Conservation (phyloP, 2,888 invertebrate genomes). For the Ophion obscuratus region DNA sequence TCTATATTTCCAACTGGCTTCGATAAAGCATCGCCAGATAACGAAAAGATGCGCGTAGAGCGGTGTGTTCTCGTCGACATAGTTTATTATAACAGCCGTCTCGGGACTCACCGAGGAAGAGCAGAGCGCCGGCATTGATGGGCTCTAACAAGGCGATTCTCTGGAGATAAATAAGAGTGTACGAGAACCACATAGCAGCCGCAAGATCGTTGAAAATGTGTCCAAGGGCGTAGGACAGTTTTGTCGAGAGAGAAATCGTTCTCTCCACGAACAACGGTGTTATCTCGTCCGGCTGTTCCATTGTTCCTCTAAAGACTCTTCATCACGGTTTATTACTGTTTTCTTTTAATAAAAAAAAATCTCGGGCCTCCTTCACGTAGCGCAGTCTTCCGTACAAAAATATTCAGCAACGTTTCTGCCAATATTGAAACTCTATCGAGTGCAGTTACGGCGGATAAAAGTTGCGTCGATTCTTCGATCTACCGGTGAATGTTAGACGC, state of each 20-base stretch:
- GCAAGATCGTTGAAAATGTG: constrained; percentile 85
- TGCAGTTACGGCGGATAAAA: neutral
- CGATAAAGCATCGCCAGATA: neutral
- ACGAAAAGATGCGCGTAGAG: neutral
- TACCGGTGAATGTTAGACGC: neutral
- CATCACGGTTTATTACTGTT: neutral
- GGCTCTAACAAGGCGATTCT: constrained; percentile 79
- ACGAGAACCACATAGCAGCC: constrained; percentile 85
- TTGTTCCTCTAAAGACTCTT: constrained; percentile 48
- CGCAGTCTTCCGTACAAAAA: neutral
- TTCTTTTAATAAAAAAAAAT: neutral
- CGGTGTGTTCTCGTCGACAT: neutral
- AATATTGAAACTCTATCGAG: neutral
- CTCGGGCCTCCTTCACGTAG: too few species aligned
- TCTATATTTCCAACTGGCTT: neutral
- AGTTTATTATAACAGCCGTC: neutral
- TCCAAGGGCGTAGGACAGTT: constrained; percentile 82
- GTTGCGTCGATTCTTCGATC: neutral
- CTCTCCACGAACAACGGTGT: constrained; percentile 74
- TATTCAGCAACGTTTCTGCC: neutral
- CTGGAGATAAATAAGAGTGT: constrained; percentile 84
- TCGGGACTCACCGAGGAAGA: constrained; percentile 77
- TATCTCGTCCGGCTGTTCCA: constrained; percentile 69
- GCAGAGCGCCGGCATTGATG: constrained; percentile 79
- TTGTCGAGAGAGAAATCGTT: constrained; percentile 74